A percentile compares a stretch with the other conserved stretches of the same genome.
These are phyloP conservation scores for Enteromius thamalakanensis DNA, from an alignment of 2,797 vertebrate species.

Conservation along the genomic window DNA sequence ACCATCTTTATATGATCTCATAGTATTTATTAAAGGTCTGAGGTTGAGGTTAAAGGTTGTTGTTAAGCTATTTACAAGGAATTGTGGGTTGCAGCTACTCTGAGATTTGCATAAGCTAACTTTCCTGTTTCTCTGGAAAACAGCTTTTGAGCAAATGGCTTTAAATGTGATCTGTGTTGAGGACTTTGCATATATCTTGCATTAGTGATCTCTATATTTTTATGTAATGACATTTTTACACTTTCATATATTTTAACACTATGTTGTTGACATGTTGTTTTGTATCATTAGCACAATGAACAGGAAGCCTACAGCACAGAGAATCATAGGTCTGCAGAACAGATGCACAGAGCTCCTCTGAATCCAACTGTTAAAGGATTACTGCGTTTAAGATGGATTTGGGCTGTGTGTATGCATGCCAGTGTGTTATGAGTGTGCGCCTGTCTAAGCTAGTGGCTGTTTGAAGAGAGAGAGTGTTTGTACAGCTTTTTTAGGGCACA, in stretches of 20 bases:
- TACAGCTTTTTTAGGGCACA: background rate
- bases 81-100: background rate
- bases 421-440: conserved; percentile 18
- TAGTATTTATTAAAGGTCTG: background rate
- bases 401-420: conserved; percentile 19
- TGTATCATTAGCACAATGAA: background rate
- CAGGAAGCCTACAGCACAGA: background rate
- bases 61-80: background rate
- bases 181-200: background rate
- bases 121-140: conserved; percentile 23
- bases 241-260: background rate
- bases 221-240: background rate
- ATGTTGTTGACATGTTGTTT: background rate
- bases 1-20: background rate
- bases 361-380: conserved; percentile 49
- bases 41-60: background rate
- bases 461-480: background rate
- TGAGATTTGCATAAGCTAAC: conserved; percentile 20
- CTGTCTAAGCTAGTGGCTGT: conserved; percentile 27
- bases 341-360: conserved; percentile 38
- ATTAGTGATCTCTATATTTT: background rate
- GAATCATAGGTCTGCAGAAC: conserved; percentile 11
- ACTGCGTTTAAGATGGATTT: conserved; percentile 53
- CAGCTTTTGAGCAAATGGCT: background rate
- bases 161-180: background rate